A percentile compares a stretch with the other conserved stretches of the same genome.
Evolutionary conservation across 2,888 invertebrate species (phyloP).

Genomic region (Ischnura elegans): DNA sequence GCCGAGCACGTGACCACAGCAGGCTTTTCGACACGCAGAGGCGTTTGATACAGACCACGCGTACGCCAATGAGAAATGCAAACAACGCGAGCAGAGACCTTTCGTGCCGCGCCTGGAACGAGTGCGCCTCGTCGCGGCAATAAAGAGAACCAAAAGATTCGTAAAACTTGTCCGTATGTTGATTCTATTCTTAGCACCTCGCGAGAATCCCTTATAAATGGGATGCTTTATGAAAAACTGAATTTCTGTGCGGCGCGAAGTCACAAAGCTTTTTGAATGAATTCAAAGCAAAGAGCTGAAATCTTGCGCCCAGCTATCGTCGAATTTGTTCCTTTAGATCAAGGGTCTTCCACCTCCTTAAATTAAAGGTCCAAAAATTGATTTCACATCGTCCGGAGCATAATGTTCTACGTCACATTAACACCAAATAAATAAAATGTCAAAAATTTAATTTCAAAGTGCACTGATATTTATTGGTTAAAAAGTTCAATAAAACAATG

Average conservation of each 20-base stretch:
- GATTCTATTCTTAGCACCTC: constrained; percentile 44
- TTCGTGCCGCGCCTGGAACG: neutral
- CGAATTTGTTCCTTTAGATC: neutral
- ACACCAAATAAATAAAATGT: too few relatives aligned
- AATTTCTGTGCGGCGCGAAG: neutral
- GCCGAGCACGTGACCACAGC: neutral
- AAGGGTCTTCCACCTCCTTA: too few relatives aligned
- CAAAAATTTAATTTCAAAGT: too few relatives aligned
- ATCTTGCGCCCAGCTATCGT: neutral
- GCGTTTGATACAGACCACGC: neutral
- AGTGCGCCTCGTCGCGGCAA: neutral
- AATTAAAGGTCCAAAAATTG: too few relatives aligned
- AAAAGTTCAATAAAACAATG: too few relatives aligned
- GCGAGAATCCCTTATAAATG: neutral
- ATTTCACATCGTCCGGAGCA: too few relatives aligned
- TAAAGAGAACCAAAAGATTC: neutral
- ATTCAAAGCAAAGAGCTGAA: too few relatives aligned
- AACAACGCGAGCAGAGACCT: neutral
- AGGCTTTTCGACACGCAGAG: neutral
- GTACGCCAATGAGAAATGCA: neutral
- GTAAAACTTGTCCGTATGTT: neutral
- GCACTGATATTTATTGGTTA: too few relatives aligned
- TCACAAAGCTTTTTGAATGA: neutral
- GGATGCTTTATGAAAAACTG: neutral
- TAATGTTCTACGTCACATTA: too few relatives aligned